These are phyloP conservation scores for Micromussa lordhowensis DNA, from an alignment of 92 coral and sea anemone genomes.

Conservation along the genomic window DNA sequence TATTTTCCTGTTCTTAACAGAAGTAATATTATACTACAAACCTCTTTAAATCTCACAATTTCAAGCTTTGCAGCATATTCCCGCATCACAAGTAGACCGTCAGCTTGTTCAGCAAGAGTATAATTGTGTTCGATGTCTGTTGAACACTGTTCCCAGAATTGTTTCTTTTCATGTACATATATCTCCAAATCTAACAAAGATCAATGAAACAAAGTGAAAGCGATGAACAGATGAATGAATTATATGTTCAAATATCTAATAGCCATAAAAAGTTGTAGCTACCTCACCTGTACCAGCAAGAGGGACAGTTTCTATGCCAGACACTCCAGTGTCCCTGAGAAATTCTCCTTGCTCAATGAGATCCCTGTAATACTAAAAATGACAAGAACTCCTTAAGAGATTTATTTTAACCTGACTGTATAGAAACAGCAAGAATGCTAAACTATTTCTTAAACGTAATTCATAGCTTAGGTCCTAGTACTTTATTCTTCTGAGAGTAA, in stretches of 20 bases:
- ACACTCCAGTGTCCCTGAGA: slow-evolving; percentile 10
- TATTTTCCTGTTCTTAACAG: no score
- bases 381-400: no score
- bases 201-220: no score
- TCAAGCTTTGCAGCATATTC: slow-evolving; percentile 38
- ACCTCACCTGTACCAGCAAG: slow-evolving; percentile 1
- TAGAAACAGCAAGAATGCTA: no score
- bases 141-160: slow-evolving; percentile 10
- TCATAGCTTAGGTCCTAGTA: no score
- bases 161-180: background rate
- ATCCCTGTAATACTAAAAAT: slow-evolving; percentile 8
- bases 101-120: slow-evolving; percentile 1
- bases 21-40: background rate
- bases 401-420: no score
- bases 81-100: background rate
- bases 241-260: no score
- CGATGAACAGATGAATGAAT: no score
- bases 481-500: no score
- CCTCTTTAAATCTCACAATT: slow-evolving; percentile 32
- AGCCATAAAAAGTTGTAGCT: no score
- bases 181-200: background rate
- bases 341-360: background rate
- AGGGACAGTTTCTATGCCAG: slow-evolving; percentile 1
- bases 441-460: no score
- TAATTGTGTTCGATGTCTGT: slow-evolving; percentile 9